Evolutionary conservation across 2,113 vertebrate genomes (phyloP), one percentile per base, ranked within the genome.

Genomic region (Barbus barbus): DNA sequence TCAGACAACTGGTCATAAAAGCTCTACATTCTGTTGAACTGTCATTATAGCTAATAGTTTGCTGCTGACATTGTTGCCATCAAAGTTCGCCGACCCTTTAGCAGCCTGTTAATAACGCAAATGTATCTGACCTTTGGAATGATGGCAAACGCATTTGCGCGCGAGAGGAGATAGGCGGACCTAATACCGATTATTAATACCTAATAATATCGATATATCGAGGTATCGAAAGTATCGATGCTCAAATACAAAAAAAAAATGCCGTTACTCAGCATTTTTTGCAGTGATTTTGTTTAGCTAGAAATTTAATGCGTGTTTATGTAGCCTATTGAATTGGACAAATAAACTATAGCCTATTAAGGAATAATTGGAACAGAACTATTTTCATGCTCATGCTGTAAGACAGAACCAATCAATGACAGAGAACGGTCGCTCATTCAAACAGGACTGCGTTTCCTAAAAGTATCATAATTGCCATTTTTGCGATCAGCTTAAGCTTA

Each of bases 121-220:
- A 53, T 76, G 22, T 7, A 31, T 76, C 48, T 53, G 74, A 76
- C 48, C 28, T 76, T 76, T 73, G 14, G 18, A 53, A 13, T 76
- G 74, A 53, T 56, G 9, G 46, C 9, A n/a, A 56, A 13, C 28
- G 5, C 38, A n/a, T 73, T 24, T 73, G 71, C 38, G 38, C 38
- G 69, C 38, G 71, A 73, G 36, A 8, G 22, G 6, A 7, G 20
- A 22, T 56, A 8, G 18, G 6, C 51, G 18, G 51, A 5, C 14
- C 14, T 48, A 16, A 18, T 56, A 22, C 18, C 22, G n/a, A n/a
- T n/a, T n/a, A n/a, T n/a, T n/a, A n/a, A n/a, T n/a, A n/a, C n/a
- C n/a, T n/a, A n/a, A n/a, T n/a, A n/a, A n/a, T n/a, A 56, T 56
- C 51, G 7, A 22, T 1, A 63, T 6, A 63, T 61, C 12, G n/a